These are phyloP conservation scores for Dipodomys ordii DNA, from an alignment of 2,113 vertebrate species.

Conservation along the genomic window DNA sequence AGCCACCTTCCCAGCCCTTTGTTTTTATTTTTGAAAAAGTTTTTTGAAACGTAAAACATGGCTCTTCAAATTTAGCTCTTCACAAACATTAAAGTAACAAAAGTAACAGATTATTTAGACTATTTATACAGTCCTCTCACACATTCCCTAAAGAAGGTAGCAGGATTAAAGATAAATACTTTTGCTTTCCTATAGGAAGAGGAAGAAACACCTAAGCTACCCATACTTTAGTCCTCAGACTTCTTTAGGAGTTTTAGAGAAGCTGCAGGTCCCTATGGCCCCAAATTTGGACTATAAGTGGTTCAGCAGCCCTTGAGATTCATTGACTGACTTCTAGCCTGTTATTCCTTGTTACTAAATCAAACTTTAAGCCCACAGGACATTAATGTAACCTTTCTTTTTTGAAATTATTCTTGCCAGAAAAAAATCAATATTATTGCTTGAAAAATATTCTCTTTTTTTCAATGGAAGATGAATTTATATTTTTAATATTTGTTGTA, in stretches of 20 bases:
- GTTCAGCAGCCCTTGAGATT: neutral
- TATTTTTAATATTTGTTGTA: conserved; percentile 1
- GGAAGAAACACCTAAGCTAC: neutral
- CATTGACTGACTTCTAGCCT: neutral
- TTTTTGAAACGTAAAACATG: conserved; percentile 16
- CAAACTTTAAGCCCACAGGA: conserved; percentile 28
- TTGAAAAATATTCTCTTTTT: neutral
- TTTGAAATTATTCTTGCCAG: conserved; percentile 27
- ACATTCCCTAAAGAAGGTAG: neutral
- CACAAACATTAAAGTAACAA: conserved; percentile 13
- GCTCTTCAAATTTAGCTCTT: conserved; percentile 25
- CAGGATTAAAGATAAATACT: neutral
- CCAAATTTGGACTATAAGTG: neutral
- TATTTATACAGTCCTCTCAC: neutral
- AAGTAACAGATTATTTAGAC: neutral
- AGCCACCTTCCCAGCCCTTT: too few species aligned
- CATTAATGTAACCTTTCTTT: neutral
- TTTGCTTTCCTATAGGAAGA: conserved; percentile 33
- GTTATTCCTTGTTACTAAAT: neutral
- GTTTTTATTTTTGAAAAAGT: conserved; percentile 18
- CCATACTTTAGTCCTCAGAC: neutral
- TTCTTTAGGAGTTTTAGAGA: neutral
- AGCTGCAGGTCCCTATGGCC: neutral
- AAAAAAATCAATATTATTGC: conserved; percentile 12
- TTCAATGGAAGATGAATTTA: conserved; percentile 29